phyloP scores from a whole-genome alignment of 2,888 invertebrate genomes.

The Drosophila phalerata region DNA sequence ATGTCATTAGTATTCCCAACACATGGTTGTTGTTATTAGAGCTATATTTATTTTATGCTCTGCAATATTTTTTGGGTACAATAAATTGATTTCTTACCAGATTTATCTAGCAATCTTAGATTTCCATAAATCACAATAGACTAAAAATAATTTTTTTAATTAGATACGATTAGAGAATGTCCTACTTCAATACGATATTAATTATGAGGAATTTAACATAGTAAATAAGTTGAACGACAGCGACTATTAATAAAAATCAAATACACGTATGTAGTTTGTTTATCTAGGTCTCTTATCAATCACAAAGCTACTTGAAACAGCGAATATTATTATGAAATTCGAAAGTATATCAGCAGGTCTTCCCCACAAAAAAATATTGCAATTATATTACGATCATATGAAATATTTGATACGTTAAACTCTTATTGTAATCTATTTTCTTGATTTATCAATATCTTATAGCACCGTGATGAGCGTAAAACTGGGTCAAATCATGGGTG shows the following conservation, averaged over 20 bases:
- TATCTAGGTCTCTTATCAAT: slow-evolving; percentile 19
- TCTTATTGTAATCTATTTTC: not conserved
- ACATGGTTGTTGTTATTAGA: not conserved
- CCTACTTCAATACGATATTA: not conserved
- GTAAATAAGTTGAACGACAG: not conserved
- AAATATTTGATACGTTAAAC: not conserved
- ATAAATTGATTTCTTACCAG: too few relatives aligned
- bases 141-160: not conserved
- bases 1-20: not conserved
- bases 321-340: slow-evolving; percentile 40
- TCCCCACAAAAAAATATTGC: not conserved
- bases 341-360: slow-evolving; percentile 1
- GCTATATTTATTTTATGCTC: not conserved
- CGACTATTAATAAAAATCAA: not conserved
- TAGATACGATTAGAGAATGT: not conserved
- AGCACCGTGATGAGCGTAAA: slow-evolving; percentile 92
- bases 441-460: not conserved
- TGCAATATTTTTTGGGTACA: not conserved
- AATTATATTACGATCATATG: not conserved
- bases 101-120: too few relatives aligned
- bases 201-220: not conserved
- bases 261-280: not conserved
- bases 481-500: slow-evolving; percentile 90
- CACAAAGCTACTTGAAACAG: slow-evolving; percentile 1
- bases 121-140: too few relatives aligned